These are phyloP conservation scores for Siderastrea siderea DNA, from an alignment of 92 coral and sea anemone genomes.

Conservation along the genomic window DNA sequence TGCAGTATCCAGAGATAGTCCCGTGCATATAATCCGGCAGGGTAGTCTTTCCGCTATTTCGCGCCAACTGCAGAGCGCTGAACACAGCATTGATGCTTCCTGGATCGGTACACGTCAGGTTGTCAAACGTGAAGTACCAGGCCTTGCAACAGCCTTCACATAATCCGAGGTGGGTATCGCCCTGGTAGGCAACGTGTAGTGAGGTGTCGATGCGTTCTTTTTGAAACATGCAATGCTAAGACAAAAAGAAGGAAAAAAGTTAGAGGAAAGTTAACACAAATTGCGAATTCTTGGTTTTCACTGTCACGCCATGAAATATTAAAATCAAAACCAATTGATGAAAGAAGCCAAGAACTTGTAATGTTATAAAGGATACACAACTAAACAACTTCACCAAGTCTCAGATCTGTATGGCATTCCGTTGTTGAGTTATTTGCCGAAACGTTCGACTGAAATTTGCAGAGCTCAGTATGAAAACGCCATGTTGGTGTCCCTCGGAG, in stretches of 20 bases:
- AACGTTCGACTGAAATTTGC: too few species aligned
- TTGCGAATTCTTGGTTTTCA: too few species aligned
- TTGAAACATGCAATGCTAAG: constrained; percentile 70
- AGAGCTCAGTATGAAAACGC: too few species aligned
- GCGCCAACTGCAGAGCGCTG: constrained; percentile 63
- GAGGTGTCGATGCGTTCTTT: constrained; percentile 55
- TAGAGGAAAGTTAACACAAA: neutral
- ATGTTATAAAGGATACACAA: too few species aligned
- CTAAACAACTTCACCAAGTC: too few species aligned
- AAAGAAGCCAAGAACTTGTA: too few species aligned
- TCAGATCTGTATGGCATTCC: too few species aligned
- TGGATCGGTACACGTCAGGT: constrained; percentile 75
- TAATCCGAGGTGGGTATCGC: constrained; percentile 79
- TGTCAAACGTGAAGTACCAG: constrained; percentile 85
- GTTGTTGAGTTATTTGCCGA: too few species aligned
- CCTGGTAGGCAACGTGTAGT: constrained; percentile 79
- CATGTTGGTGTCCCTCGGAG: too few species aligned
- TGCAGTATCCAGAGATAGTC: constrained; percentile 82
- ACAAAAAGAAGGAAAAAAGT: neutral
- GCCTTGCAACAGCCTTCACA: constrained; percentile 80
- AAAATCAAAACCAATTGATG: too few species aligned
- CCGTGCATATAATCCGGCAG: constrained; percentile 83
- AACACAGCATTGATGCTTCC: constrained; percentile 73
- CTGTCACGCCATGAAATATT: too few species aligned
- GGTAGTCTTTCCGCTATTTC: constrained; percentile 52